Conservation (phyloP, 2,797 vertebrate genomes). For the Cyclura pinguis region DNA sequence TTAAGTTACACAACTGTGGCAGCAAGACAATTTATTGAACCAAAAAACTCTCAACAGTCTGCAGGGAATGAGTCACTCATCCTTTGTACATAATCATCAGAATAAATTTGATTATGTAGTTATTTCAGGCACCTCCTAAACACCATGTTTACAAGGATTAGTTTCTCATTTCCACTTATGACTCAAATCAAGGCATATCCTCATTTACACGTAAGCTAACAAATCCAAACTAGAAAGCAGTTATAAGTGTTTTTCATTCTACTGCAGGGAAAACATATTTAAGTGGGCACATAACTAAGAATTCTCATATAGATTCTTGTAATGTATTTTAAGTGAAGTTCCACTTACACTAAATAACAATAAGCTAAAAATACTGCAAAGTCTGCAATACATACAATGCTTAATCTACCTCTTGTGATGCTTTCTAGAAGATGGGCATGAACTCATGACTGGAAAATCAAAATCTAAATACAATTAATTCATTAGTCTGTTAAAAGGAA, state of each 20-base stretch:
- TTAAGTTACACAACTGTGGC: neutral
- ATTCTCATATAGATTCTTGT: neutral
- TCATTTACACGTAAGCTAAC: constrained; percentile 21
- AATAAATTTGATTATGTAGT: constrained; percentile 13
- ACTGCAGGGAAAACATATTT: neutral
- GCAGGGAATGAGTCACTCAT: constrained; percentile 8
- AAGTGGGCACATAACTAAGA: neutral
- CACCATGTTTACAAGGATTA: constrained; percentile 35
- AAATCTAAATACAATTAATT: neutral
- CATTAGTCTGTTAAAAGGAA: neutral
- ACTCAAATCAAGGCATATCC: constrained; percentile 12
- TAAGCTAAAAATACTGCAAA: neutral
- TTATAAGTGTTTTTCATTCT: neutral
- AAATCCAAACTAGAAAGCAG: neutral
- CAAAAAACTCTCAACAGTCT: constrained; percentile 16
- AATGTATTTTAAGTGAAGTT: constrained; percentile 20
- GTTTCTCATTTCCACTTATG: neutral
- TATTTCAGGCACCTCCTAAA: constrained; percentile 38
- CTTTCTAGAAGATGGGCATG: neutral
- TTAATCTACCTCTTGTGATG: neutral
- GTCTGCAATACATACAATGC: neutral
- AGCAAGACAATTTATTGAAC: constrained; percentile 35
- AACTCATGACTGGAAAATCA: neutral
- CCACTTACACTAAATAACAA: constrained; percentile 15
- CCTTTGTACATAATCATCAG: constrained; percentile 30